Percentiles rank a stretch among this genome's conserved stretches.
Evolutionary conservation across 2,797 vertebrate species (phyloP).

Genomic region (Enoplosus armatus): DNA sequence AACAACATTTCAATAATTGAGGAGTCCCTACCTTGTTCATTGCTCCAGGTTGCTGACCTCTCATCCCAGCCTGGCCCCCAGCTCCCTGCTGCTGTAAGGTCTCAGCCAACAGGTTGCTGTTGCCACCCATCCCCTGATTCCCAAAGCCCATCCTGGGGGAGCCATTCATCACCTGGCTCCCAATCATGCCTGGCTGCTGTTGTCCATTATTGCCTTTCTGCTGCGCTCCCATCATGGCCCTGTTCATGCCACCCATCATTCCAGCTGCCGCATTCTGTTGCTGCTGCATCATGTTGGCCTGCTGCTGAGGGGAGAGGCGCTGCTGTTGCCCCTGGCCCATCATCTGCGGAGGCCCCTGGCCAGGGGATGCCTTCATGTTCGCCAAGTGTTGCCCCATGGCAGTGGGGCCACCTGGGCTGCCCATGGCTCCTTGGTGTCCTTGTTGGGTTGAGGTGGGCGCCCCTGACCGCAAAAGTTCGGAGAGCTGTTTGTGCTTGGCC

Average conservation of each 20-base stretch:
- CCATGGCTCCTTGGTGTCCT: constrained; percentile 83
- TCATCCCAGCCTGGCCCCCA: constrained; percentile 88
- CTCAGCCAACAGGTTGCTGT: constrained; percentile 92
- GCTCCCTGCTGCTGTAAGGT: constrained; percentile 90
- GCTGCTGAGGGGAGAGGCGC: constrained; percentile 86
- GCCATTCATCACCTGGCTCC: constrained; percentile 97
- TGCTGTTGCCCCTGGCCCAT: constrained; percentile 88
- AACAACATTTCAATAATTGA: background rate
- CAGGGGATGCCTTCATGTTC: constrained; percentile 94
- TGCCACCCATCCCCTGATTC: constrained; percentile 90
- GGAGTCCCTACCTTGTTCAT: constrained; percentile 87
- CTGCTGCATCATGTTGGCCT: constrained; percentile 86
- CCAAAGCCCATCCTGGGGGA: constrained; percentile 93
- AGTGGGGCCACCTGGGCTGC: constrained; percentile 78
- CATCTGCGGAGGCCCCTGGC: constrained; percentile 89
- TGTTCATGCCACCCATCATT: constrained; percentile 91
- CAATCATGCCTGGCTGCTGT: constrained; percentile 91
- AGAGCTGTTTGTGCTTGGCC: constrained; percentile 99
- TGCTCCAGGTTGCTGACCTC: constrained; percentile 91
- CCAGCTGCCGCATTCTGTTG: constrained; percentile 86
- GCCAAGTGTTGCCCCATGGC: constrained; percentile 89
- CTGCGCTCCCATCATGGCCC: constrained; percentile 91
- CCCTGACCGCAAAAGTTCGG: constrained; percentile 93
- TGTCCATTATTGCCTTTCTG: constrained; percentile 91
- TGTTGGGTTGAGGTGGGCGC: constrained; percentile 83